These are phyloP conservation scores for Anorthoa munda DNA, from an alignment of 2,888 invertebrate species.

Conservation along the genomic window DNA sequence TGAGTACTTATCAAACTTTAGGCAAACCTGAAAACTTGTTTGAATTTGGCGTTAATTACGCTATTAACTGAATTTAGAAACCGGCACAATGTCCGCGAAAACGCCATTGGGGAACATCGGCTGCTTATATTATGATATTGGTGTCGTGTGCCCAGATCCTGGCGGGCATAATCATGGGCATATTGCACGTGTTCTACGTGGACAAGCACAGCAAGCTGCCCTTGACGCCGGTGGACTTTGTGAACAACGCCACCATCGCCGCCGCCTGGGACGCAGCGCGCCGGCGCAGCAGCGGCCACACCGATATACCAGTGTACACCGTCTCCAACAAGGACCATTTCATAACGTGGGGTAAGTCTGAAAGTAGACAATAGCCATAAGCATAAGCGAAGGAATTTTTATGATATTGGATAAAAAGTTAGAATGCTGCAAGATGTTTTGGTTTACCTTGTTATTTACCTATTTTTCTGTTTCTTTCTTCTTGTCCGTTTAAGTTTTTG, in stretches of 20 bases:
- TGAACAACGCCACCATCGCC: conserved; percentile 53
- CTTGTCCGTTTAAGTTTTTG: too few species aligned
- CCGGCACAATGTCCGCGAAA: background rate
- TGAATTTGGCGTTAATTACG: too few species aligned
- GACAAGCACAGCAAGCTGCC: conserved; percentile 23
- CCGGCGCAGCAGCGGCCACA: conserved; percentile 14
- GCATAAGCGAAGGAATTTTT: too few species aligned
- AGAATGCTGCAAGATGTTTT: too few species aligned
- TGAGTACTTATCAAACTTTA: too few species aligned
- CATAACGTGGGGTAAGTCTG: conserved; percentile 41
- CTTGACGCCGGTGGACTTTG: conserved; percentile 50
- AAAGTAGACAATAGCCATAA: too few species aligned
- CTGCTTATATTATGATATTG: background rate
- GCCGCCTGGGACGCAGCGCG: conserved; percentile 48
- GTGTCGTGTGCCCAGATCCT: conserved; percentile 18
- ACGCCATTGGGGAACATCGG: too few species aligned
- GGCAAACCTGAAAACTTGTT: too few species aligned
- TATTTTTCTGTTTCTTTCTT: too few species aligned
- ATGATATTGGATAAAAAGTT: too few species aligned
- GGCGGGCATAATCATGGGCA: conserved; percentile 36
- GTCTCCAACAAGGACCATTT: conserved; percentile 42
- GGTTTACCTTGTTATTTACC: too few species aligned
- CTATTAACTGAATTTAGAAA: too few species aligned
- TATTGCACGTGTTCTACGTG: conserved; percentile 38
- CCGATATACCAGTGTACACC: conserved; percentile 38